A percentile compares a stretch with the other conserved stretches of the same genome.
Conservation (phyloP, 2,888 invertebrate species). For the Chrysina gloriosa region DNA sequence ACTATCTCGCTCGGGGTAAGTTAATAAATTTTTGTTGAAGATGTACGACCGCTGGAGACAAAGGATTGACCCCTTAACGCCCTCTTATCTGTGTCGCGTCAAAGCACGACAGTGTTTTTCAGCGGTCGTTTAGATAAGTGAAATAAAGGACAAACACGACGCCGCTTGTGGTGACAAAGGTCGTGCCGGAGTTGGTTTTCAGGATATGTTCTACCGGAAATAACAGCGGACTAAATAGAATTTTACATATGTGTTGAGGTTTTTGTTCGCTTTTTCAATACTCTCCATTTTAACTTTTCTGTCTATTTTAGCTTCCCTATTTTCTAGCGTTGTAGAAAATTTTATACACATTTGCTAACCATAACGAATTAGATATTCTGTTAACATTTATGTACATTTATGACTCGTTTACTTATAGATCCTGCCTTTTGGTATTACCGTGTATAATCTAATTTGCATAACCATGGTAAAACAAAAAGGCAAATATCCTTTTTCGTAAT, state of each 20-base stretch:
- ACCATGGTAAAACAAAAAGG: too few relatives aligned
- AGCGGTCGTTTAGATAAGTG: constrained; percentile 36
- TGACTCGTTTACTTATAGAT: too few relatives aligned
- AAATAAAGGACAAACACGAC: constrained; percentile 36
- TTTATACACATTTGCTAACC: too few relatives aligned
- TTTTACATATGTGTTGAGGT: constrained; percentile 29
- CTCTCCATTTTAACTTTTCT: too few relatives aligned
- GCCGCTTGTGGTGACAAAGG: constrained; percentile 21
- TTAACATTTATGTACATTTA: too few relatives aligned
- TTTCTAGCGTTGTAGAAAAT: too few relatives aligned
- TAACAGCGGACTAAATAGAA: constrained; percentile 23
- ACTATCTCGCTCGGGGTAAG: constrained; percentile 29
- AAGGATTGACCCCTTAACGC: constrained; percentile 40
- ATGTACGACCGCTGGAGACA: constrained; percentile 38
- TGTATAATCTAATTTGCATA: too few relatives aligned
- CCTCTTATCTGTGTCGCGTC: constrained; percentile 40
- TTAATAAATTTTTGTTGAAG: constrained; percentile 39
- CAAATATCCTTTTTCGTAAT: too few relatives aligned
- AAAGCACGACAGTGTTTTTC: constrained; percentile 34
- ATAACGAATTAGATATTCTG: too few relatives aligned
- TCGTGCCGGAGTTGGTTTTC: constrained; percentile 13
- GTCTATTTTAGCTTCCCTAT: too few relatives aligned
- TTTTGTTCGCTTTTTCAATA: too few relatives aligned
- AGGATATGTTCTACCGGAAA: constrained; percentile 3
- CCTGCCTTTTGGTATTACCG: too few relatives aligned